Percentiles rank a stretch among this genome's conserved stretches.
Evolutionary conservation across 1,140 invertebrate genomes (phyloP).

Genomic region (Euura lappo): DNA sequence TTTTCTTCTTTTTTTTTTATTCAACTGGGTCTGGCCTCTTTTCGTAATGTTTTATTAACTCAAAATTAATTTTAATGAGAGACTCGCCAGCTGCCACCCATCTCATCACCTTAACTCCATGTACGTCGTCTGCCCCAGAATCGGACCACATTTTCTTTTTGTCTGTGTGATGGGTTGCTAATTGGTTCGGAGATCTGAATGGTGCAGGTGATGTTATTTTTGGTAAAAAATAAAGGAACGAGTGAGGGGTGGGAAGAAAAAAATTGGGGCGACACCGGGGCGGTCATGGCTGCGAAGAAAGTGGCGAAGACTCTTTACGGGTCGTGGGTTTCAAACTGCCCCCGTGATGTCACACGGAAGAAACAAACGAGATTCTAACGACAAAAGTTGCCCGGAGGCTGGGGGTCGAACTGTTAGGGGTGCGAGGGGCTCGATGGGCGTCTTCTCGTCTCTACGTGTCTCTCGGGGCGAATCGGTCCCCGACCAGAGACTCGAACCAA

Average conservation of each 20-base stretch:
- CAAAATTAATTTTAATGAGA: conserved; percentile 34
- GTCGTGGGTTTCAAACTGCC: conserved; percentile 2
- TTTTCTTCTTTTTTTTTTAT: background rate
- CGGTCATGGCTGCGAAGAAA: background rate
- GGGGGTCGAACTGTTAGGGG: background rate
- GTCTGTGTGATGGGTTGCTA: background rate
- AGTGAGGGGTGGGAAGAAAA: background rate
- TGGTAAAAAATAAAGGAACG: background rate
- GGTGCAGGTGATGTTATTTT: background rate
- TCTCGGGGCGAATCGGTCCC: too few relatives aligned
- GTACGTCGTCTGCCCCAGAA: too few relatives aligned
- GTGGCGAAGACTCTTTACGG: background rate
- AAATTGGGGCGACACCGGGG: too few relatives aligned
- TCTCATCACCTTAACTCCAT: background rate
- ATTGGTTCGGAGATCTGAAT: background rate
- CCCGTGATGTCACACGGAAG: conserved; percentile 2
- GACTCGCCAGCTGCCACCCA: conserved; percentile 23
- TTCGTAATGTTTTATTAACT: conserved; percentile 9
- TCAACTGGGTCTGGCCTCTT: background rate
- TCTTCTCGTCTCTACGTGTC: too few relatives aligned
- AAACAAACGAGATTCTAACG: conserved; percentile 20
- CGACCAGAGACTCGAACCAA: too few relatives aligned
- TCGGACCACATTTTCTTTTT: background rate
- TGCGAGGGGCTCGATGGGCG: too few relatives aligned
- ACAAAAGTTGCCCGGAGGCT: conserved; percentile 12